Percentiles rank a stretch among this genome's conserved stretches.
Evolutionary conservation across 1,140 invertebrate genomes (phyloP).

Genomic region (Asobara japonica): DNA sequence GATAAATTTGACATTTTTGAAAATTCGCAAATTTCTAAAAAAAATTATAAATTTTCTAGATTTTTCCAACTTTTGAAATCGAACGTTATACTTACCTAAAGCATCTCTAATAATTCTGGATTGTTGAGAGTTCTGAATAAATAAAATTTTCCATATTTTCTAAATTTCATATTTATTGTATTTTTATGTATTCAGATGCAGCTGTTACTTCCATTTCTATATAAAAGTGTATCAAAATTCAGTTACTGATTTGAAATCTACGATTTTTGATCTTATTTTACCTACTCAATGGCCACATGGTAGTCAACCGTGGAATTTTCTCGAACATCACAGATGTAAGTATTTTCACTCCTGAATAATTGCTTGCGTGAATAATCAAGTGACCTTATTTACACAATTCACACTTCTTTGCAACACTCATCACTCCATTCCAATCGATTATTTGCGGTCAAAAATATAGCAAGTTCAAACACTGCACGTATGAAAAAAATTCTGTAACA

Average conservation of each 20-base stretch:
- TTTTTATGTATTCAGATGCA: background rate
- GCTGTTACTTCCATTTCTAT: background rate
- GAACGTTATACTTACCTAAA: too few species aligned
- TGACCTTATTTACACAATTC: constrained; percentile 31
- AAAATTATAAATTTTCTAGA: too few species aligned
- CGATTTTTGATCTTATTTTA: background rate
- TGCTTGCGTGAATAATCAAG: background rate
- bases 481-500: too few species aligned
- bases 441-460: background rate
- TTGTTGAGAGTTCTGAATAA: background rate
- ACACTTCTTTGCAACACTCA: constrained; percentile 17
- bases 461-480: too few species aligned
- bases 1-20: too few species aligned
- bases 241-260: background rate
- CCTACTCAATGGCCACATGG: background rate
- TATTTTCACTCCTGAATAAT: background rate
- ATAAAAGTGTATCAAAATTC: constrained; percentile 2
- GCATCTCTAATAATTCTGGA: background rate
- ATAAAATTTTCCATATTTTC: background rate
- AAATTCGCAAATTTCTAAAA: too few species aligned
- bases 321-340: background rate
- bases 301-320: background rate
- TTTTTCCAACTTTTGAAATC: too few species aligned
- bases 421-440: constrained; percentile 14
- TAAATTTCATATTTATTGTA: background rate